A percentile compares a stretch with the other conserved stretches of the same genome.
Evolutionary conservation across 2,797 vertebrate species (phyloP).

Genomic region (Crypturellus tataupa): DNA sequence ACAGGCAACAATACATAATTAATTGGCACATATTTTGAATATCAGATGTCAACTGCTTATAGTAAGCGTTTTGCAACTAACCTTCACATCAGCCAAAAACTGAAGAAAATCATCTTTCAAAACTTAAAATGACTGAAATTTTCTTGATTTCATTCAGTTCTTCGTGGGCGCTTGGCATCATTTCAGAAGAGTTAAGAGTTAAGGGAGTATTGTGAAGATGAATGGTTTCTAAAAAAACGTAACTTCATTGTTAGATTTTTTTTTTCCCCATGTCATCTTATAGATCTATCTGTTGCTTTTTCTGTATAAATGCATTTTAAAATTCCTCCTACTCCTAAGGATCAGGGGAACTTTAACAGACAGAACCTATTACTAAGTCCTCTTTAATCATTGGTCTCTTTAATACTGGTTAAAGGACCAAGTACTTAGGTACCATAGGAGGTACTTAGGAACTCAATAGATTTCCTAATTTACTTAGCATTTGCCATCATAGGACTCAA

Average conservation of each 20-base stretch:
- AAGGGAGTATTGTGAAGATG: neutral
- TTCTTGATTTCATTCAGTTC: slow-evolving; percentile 1
- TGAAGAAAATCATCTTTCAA: neutral
- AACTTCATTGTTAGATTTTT: neutral
- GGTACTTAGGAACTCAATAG: neutral
- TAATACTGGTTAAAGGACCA: too few species aligned
- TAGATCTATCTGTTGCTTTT: neutral
- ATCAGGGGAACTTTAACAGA: neutral
- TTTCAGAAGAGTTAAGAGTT: neutral
- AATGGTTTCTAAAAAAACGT: neutral
- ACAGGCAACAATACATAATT: slow-evolving; percentile 29
- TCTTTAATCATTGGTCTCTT: neutral
- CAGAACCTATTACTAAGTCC: neutral
- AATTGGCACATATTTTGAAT: slow-evolving; percentile 35
- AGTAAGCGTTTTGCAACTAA: slow-evolving; percentile 3
- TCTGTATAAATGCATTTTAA: neutral
- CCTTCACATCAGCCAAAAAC: neutral
- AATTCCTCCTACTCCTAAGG: neutral
- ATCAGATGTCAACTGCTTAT: slow-evolving; percentile 40
- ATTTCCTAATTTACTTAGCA: neutral
- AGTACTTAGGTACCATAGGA: neutral
- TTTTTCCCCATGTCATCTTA: neutral
- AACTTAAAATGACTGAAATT: neutral
- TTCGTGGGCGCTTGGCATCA: neutral
- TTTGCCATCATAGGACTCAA: neutral